Base-by-base conservation (phyloP, 1,140 invertebrate genomes). In the Drosophila teissieri region DNA sequence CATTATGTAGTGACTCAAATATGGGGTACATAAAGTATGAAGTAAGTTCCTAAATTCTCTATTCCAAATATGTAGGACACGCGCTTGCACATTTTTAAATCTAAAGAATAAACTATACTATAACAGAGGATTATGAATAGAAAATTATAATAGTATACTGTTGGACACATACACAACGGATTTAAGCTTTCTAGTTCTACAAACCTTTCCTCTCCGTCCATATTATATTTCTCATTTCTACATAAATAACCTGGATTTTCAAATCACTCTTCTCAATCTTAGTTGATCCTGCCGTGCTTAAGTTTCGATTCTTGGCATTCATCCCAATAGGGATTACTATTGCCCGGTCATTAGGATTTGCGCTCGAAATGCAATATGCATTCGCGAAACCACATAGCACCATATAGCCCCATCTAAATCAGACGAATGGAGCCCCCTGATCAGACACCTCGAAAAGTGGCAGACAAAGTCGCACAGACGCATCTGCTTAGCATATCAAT, bases 401-500 rank as follows among this genome's bases (percentile, higher is more conserved):
- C 19, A 19, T 36, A 56, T 48, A 56, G 44, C 68, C 68, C 37
- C 65, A 49, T 72, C 68, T 72, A 72, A 72, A 72, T 72, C 68
- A 70, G 65, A 27, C 51, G 64, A 57, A 70, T 27, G 52, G 48
- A 34, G 40, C 64, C 17, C 42, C 42, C 11, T 19, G 42, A 45
- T 45, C 42, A 45, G 15, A 19, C 42, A 36, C 36, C 51, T 56
- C 24, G 46, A 8, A 27, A 44, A 57, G 44, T 49, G 42, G 42
- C 73, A 80, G 78, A 80, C 78, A 40, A 24, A 82, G 57, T 65
- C 74, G 37, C 79, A 73, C 70, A 70, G 72, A 80, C 81, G 81
- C 81, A 85, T 85, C 81, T 85, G 81, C 64, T 85, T 85, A 80
- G 81, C 81, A 85, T 85, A 85, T 86, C 81, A 85, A 85, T 85